Evolutionary conservation across 1,140 invertebrate species (phyloP), one percentile per base, ranked within the genome.

Genomic region (Linepithema humile): DNA sequence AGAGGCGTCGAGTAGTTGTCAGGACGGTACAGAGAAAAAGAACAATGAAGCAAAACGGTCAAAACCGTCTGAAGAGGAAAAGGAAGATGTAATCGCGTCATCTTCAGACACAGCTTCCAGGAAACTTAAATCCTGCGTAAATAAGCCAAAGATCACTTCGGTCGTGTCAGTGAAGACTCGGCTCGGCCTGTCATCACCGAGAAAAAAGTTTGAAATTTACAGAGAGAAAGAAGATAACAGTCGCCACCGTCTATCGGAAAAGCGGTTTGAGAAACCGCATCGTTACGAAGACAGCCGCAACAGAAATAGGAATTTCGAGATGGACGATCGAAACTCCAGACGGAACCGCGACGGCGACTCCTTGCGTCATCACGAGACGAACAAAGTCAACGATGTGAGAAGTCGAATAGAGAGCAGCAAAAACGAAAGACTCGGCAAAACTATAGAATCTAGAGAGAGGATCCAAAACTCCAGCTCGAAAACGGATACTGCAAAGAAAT

Each of bases 81-180:
- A 74, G 0, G 82, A 89, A 1, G 69, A 73, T 9, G 65, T 59
- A 0, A n/a, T 9, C 4, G 12, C 40, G 10, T 55, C 62, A 0
- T 45, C 67, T 0, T 53, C 43, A 4, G 85, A 89, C 6, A 88
- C 84, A 20, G 82, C 87, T 12, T 43, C 60, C 0, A 91, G 65
- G 32, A 92, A 88, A 53, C 17, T 94, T 0, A 94, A 93, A 64
- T 94, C 93, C 3, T 91, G 88, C 60, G 73, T 93, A 0, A 92
- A 88, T 20, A 94, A 93, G 73, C 94, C 94, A 20, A 92, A 82
- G 77, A 89, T 94, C 7, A 93, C 92, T 3, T 94, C 94, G 2
- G 93, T 94, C 0, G 92, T 94, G 0, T 92, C 94, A 3, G 91
- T 94, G 5, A 94, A 94, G 86, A 93, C 78, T 67, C 91, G 92